Evolutionary conservation across 2,113 vertebrate genomes (phyloP).

Genomic region (Tupaia tana): DNA sequence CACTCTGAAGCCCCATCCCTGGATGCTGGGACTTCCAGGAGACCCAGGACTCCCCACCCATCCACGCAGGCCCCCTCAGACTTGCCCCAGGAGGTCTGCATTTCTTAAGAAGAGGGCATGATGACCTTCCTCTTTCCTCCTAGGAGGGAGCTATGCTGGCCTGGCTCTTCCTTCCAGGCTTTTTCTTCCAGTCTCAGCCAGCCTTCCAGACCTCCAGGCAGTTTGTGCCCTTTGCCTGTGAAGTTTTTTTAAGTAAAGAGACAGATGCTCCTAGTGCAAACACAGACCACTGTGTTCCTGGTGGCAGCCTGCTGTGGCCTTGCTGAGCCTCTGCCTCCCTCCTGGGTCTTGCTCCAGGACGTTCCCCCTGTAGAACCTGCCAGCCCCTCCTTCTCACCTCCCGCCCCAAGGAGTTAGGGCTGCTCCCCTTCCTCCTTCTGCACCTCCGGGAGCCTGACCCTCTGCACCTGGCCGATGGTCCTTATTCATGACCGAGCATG

Average conservation of each 20-base stretch:
- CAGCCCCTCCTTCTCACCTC: neutral
- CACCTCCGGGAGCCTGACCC: neutral
- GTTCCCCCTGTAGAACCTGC: too few relatives aligned
- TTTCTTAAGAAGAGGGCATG: neutral
- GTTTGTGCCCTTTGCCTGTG: slow-evolving; percentile 16
- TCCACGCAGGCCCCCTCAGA: neutral
- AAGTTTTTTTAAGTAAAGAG: slow-evolving; percentile 46
- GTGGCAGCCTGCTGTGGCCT: neutral
- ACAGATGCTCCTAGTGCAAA: neutral
- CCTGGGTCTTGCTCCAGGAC: neutral
- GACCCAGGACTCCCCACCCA: neutral
- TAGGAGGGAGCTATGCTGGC: fast-evolving
- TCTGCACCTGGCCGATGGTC: neutral
- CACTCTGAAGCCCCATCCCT: neutral
- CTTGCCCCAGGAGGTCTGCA: neutral
- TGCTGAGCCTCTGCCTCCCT: neutral
- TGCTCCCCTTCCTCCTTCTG: neutral
- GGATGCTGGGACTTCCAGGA: neutral
- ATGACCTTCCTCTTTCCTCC: too few relatives aligned
- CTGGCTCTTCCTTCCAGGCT: slow-evolving; percentile 25
- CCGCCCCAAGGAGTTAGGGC: neutral
- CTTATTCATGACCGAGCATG: too few relatives aligned
- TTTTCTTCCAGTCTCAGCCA: neutral
- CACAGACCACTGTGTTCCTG: neutral
- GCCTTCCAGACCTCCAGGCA: neutral